phyloP scores from a whole-genome alignment of 35 echinoderm and acorn worm species.

The Lytechinus variegatus region DNA sequence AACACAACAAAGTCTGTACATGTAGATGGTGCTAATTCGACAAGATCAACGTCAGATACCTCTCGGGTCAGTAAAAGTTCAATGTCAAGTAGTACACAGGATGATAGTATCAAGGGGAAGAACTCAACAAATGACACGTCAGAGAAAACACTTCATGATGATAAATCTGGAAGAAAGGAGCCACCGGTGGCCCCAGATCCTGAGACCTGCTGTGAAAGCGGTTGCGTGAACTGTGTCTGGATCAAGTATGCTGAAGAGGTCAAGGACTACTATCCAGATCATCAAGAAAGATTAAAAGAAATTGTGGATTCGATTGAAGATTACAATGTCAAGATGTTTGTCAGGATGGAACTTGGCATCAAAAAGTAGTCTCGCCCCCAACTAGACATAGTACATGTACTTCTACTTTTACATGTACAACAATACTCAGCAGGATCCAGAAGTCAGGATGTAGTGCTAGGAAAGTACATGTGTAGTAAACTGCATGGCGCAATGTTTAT shows the following conservation, averaged over 20 bases:
- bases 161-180: neutral
- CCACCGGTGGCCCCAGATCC: conserved; percentile 79
- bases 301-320: conserved; percentile 85
- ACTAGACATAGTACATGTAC: too few species aligned
- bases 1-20: neutral
- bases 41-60: neutral
- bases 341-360: conserved; percentile 83
- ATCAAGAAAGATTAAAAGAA: conserved; percentile 68
- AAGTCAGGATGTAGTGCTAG: too few species aligned
- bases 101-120: neutral
- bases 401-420: too few species aligned
- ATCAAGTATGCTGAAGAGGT: conserved; percentile 95
- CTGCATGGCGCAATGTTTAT: too few species aligned
- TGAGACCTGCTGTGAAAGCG: conserved; percentile 92
- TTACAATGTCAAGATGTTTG: conserved; percentile 90
- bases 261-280: conserved; percentile 56
- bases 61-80: neutral
- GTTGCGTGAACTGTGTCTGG: conserved; percentile 97
- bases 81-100: neutral
- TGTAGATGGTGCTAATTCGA: neutral
- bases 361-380: neutral
- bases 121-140: neutral
- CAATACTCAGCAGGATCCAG: too few species aligned
- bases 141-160: neutral
- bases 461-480: too few species aligned